A percentile compares a stretch with the other conserved stretches of the same genome.
Evolutionary conservation across 2,797 vertebrate genomes (phyloP).

Genomic region (Periparus ater): DNA sequence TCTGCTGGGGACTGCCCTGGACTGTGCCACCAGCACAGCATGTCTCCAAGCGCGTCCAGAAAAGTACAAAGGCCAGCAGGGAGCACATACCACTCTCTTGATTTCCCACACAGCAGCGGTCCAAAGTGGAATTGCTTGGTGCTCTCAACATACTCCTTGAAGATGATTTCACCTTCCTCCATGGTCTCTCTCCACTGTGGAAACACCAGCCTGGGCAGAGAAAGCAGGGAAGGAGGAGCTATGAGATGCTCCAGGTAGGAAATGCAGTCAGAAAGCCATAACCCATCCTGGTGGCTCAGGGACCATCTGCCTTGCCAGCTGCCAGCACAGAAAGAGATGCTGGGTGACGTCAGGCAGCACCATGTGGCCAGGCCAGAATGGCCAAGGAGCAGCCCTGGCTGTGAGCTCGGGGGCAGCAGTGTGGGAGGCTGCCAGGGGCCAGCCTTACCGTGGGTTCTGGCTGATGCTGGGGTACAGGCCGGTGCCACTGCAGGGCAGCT

Average conservation of each 20-base stretch:
- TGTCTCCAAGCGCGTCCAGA: fast-evolving
- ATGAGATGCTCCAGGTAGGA: not conserved
- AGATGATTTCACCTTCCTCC: conserved; percentile 69
- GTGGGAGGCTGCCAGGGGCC: not conserved
- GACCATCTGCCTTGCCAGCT: not conserved
- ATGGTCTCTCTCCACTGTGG: conserved; percentile 71
- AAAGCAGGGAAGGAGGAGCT: not conserved
- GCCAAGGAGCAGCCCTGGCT: not conserved
- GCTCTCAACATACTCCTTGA: conserved; percentile 81
- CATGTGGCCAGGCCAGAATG: not conserved
- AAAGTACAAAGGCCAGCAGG: not conserved
- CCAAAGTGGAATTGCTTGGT: conserved; percentile 86
- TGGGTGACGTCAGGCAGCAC: not conserved
- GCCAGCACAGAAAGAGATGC: not conserved
- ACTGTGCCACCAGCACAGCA: not conserved
- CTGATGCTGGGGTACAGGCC: conserved; percentile 85
- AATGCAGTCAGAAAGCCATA: not conserved
- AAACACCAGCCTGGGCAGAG: conserved; percentile 83
- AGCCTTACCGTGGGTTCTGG: conserved; percentile 81
- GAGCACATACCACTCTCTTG: conserved; percentile 83
- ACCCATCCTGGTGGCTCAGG: not conserved
- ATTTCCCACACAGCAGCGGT: conserved; percentile 91
- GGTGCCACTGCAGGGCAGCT: conserved; percentile 81
- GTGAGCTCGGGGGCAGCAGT: not conserved
- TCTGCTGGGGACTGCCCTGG: not conserved